Evolutionary conservation across 1,140 invertebrate species (phyloP), one percentile per base, ranked within the genome.

Genomic region (Aphis gossypii): DNA sequence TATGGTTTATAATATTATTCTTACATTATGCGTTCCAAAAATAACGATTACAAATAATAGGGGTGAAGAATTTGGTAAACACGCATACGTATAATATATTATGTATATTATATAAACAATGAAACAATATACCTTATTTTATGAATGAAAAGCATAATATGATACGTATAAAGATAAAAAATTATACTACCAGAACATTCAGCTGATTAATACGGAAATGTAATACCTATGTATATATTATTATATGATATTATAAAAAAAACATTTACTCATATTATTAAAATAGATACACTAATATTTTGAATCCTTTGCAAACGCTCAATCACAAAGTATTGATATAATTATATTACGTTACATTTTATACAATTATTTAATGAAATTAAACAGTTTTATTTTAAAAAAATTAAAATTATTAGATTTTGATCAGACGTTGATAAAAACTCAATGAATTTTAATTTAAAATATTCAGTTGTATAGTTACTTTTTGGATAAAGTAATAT

Each of bases 21-120:
- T 76, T 76, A n/a, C 60, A n/a, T n/a, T 76, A 54, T 89, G 48
- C 21, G 21, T 89, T n/a, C 18, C n/a, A 54, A 54, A 51, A 89
- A 89, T 38, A 11, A 38, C 87, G 48, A 89, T 54, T 89, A 87
- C 86, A 14, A 54, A 89, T 21, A 89, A 89, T 11, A 21, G 87
- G 46, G n/a, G 87, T 89, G 48, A 23, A 89, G 23, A 51, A 35
- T 54, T 35, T 23, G 11, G n/a, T 8, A 51, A 87, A 48, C 44
- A 51, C 30, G 25, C 30, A 20, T 35, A 51, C n/a, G 8, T 23
- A 23, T 76, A 41, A 30, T 30, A n/a, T 68, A 68, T 30, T 68
- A 68, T 4, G 8, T 76, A 76, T 18, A 76, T n/a, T 76, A n/a
- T 76, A 60, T 18, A n/a, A 18, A 76, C 14, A 76, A 18, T 5